Evolutionary conservation across 2,797 vertebrate species (phyloP).

Genomic region (Nannoperca australis): DNA sequence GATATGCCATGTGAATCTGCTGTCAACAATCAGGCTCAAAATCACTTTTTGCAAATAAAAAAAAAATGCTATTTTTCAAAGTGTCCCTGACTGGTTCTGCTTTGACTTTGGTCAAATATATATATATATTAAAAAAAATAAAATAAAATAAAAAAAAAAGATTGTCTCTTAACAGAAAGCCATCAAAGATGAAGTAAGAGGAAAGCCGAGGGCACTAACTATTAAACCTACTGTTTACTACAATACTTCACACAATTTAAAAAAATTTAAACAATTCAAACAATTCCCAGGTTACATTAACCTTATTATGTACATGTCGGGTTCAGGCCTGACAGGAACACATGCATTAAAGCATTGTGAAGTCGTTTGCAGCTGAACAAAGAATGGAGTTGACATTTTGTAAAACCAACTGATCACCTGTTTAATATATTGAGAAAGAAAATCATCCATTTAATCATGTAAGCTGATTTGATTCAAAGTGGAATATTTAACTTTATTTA

Average conservation of each 20-base stretch:
- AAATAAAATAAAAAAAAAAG: no score
- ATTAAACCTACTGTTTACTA: neutral
- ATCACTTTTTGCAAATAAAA: slow-evolving; percentile 4
- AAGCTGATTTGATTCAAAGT: slow-evolving; percentile 45
- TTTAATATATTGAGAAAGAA: neutral
- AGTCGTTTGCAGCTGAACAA: slow-evolving; percentile 1
- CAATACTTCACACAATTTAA: no score
- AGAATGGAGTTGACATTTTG: neutral
- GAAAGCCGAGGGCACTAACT: neutral
- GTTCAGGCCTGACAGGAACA: neutral
- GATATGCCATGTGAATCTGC: neutral
- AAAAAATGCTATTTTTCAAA: neutral
- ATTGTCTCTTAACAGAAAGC: neutral
- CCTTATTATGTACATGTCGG: neutral
- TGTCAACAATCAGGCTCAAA: slow-evolving; percentile 2
- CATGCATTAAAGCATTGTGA: neutral
- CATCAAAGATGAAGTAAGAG: neutral
- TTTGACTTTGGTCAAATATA: neutral
- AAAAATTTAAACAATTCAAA: no score
- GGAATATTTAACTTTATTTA: slow-evolving; percentile 4
- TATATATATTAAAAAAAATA: no score
- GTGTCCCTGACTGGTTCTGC: neutral
- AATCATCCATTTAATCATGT: slow-evolving; percentile 24
- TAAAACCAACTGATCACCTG: neutral
- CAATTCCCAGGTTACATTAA: slow-evolving; percentile 43